A percentile compares a stretch with the other conserved stretches of the same genome.
These are phyloP conservation scores for Nasua narica DNA, from an alignment of 2,797 vertebrate genomes.

Conservation along the genomic window DNA sequence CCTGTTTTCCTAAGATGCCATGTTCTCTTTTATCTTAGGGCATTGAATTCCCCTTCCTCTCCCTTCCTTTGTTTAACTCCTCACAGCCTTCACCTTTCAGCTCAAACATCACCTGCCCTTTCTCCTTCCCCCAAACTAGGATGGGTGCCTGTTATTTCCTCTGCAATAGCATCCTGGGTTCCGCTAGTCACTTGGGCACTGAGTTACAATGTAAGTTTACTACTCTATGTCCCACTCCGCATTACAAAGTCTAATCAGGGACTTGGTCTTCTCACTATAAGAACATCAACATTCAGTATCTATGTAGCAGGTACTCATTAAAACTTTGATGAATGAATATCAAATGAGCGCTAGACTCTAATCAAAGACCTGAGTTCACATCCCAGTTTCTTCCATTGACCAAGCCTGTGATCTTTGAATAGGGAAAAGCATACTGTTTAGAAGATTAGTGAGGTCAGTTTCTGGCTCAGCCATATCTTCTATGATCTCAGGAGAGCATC, in stretches of 20 bases:
- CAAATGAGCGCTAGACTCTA: background rate
- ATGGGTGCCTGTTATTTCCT: background rate
- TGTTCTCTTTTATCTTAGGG: background rate
- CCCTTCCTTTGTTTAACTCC: background rate
- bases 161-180: background rate
- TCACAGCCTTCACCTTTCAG: background rate
- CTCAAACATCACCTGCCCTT: background rate
- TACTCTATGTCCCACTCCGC: background rate
- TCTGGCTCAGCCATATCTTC: background rate
- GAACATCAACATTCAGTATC: background rate
- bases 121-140: background rate
- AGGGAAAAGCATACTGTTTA: background rate
- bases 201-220: background rate
- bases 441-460: background rate
- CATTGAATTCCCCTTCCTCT: background rate
- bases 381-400: background rate
- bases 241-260: background rate
- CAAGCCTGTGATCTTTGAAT: background rate
- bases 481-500: background rate
- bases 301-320: background rate
- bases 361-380: background rate
- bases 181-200: fast-evolving
- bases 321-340: background rate
- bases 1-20: background rate
- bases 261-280: background rate